These are phyloP conservation scores for Miichthys miiuy DNA, from an alignment of 2,797 vertebrate genomes.

Conservation along the genomic window DNA sequence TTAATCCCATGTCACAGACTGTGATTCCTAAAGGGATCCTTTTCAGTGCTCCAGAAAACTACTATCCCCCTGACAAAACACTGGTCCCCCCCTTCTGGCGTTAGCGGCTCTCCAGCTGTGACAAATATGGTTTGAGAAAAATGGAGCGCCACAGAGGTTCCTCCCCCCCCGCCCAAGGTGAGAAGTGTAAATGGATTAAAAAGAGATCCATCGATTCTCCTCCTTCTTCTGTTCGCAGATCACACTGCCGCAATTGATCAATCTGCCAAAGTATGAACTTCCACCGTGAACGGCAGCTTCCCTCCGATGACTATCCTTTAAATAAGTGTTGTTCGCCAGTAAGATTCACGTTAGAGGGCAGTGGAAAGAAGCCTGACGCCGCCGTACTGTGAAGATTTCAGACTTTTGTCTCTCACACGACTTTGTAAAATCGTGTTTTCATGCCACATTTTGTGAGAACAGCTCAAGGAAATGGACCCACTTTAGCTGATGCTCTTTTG, in stretches of 20 bases:
- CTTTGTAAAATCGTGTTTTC: conserved; percentile 10
- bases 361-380: conserved; percentile 6
- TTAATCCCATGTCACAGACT: conserved; percentile 83
- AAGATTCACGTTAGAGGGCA: conserved; percentile 13
- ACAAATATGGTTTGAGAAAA: conserved; percentile 78
- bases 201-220: conserved; percentile 75
- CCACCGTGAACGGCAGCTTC: conserved; percentile 25
- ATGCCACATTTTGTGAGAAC: conserved; percentile 7
- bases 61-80: conserved; percentile 63
- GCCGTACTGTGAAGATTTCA: conserved; percentile 17
- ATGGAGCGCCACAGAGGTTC: conserved; percentile 65
- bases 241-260: conserved; percentile 72
- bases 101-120: conserved; percentile 66
- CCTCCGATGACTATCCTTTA: conserved; percentile 36
- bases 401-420: neutral
- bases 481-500: neutral
- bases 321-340: conserved; percentile 17
- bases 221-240: conserved; percentile 54
- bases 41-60: conserved; percentile 62
- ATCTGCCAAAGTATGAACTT: conserved; percentile 67
- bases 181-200: conserved; percentile 79
- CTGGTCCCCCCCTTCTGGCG: conserved; percentile 60
- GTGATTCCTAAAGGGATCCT: conserved; percentile 73
- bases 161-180: conserved; percentile 73
- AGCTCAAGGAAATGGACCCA: neutral